Percentiles rank a stretch among this genome's conserved stretches.
phyloP scores from a whole-genome alignment of 2,797 vertebrate genomes.

The Semaprochilodus insignis region DNA sequence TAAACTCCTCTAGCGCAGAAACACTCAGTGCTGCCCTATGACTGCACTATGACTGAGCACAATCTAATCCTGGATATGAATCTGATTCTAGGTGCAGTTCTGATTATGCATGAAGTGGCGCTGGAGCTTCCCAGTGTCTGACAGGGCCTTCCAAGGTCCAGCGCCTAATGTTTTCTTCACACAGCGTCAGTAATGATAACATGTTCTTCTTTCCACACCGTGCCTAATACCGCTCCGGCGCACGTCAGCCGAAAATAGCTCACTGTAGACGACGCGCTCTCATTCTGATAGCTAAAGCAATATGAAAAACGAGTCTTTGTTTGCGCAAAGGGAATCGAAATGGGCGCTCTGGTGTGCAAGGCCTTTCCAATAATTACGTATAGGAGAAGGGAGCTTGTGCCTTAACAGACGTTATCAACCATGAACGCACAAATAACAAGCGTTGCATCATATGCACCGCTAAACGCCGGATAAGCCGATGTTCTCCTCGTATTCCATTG shows the following conservation, averaged over 20 bases:
- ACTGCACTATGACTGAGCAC: constrained; percentile 11
- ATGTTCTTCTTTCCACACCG: background rate
- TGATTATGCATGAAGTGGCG: constrained; percentile 18
- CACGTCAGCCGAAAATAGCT: constrained; percentile 30
- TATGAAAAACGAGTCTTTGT: constrained; percentile 35
- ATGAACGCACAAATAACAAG: background rate
- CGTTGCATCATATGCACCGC: background rate
- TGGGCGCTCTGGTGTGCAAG: background rate
- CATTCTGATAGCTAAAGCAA: constrained; percentile 30
- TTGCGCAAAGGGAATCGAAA: background rate
- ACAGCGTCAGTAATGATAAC: background rate
- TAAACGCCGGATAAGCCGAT: background rate
- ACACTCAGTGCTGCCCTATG: constrained; percentile 35
- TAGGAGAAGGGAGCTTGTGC: background rate
- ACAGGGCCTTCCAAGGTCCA: background rate
- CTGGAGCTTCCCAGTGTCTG: constrained; percentile 18
- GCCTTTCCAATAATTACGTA: background rate
- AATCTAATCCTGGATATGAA: background rate
- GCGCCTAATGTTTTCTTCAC: background rate
- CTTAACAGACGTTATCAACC: background rate
- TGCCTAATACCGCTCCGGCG: background rate
- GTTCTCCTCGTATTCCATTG: no score
- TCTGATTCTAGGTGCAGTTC: background rate
- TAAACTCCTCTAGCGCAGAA: constrained; percentile 62
- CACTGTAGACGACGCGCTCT: constrained; percentile 11